Evolutionary conservation across 2,113 vertebrate species (phyloP).

Genomic region (Cairina moschata): DNA sequence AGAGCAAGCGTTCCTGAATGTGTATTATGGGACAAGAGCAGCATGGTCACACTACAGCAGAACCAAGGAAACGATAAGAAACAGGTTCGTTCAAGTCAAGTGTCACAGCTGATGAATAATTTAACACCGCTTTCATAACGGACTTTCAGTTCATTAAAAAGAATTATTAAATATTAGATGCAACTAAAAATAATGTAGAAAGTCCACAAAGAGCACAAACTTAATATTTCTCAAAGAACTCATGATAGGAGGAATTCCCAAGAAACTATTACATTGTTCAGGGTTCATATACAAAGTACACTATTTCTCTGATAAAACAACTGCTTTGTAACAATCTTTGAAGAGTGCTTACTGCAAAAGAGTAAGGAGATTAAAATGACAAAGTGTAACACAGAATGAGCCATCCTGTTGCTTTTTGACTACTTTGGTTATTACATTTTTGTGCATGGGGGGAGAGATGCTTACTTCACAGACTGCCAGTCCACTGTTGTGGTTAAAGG

Average conservation of each 20-base stretch:
- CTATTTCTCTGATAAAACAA: background rate
- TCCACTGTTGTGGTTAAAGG: constrained; percentile 94
- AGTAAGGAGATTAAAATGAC: background rate
- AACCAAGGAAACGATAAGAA: background rate
- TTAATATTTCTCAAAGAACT: background rate
- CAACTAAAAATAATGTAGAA: background rate
- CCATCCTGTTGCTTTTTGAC: background rate
- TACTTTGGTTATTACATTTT: background rate
- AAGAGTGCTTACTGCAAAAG: background rate
- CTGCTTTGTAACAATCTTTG: background rate
- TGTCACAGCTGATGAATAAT: background rate
- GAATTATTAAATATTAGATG: background rate
- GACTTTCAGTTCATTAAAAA: background rate
- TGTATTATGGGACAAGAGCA: background rate
- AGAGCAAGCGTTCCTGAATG: fast-evolving
- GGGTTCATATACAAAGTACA: background rate
- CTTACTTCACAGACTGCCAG: constrained; percentile 97
- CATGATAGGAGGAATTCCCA: background rate
- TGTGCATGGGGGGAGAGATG: background rate
- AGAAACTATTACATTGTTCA: background rate
- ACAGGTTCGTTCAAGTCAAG: background rate
- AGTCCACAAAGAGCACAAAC: background rate
- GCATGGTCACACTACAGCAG: background rate
- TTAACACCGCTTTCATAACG: background rate
- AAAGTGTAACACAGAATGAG: fast-evolving